Evolutionary conservation across 1,140 invertebrate genomes (phyloP).

Genomic region (Hylaeus volcanicus): DNA sequence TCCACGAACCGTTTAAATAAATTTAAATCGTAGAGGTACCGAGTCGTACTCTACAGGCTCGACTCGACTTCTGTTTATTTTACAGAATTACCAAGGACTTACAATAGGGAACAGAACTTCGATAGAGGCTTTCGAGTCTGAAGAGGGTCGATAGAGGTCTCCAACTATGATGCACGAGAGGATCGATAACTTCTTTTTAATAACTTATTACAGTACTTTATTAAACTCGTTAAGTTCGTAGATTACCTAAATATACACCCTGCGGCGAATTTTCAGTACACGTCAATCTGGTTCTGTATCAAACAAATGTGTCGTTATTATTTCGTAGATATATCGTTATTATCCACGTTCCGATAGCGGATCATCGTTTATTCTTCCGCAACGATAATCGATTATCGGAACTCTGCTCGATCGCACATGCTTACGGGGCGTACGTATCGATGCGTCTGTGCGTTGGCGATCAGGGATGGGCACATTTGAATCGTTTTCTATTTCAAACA

Average conservation of each 20-base stretch:
- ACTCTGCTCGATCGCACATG: neutral
- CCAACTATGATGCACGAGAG: neutral
- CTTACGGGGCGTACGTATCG: neutral
- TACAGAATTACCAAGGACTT: too few species aligned
- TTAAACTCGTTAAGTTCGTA: slow-evolving; percentile 72
- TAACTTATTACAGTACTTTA: slow-evolving; percentile 76
- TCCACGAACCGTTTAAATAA: too few species aligned
- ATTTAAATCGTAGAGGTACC: too few species aligned
- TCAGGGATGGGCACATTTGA: neutral
- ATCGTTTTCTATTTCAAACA: too few species aligned
- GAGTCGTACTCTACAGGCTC: too few species aligned
- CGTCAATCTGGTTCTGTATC: neutral
- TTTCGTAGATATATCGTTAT: neutral
- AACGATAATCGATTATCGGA: slow-evolving; percentile 31
- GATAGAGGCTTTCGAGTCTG: too few species aligned
- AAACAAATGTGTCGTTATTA: too few species aligned
- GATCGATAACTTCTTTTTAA: slow-evolving; percentile 60
- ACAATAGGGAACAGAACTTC: too few species aligned
- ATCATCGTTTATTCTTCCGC: slow-evolving; percentile 3
- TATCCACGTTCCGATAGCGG: neutral
- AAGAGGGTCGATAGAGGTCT: too few species aligned
- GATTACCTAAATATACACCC: slow-evolving; percentile 69
- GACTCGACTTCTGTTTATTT: too few species aligned
- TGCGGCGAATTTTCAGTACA: slow-evolving; percentile 47
- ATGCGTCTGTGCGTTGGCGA: neutral